A percentile compares a stretch with the other conserved stretches of the same genome.
These are phyloP conservation scores for Molossus molossus DNA, from an alignment of 2,797 vertebrate genomes.

Conservation along the genomic window DNA sequence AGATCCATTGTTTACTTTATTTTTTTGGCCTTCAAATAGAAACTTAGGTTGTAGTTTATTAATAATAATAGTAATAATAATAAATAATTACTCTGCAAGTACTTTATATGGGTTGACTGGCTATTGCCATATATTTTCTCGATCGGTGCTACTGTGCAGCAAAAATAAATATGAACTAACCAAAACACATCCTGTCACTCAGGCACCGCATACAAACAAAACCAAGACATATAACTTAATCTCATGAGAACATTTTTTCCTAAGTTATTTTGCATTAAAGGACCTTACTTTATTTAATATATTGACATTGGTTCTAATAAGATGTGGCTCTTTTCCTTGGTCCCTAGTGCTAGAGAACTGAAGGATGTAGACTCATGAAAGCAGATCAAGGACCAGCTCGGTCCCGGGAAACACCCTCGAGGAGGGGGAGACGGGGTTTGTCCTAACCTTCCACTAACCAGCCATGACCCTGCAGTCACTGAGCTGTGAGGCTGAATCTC, in stretches of 20 bases:
- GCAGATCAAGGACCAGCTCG: neutral
- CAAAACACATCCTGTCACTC: neutral
- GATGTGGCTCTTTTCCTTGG: neutral
- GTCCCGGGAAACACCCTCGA: neutral
- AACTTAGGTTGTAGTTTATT: neutral
- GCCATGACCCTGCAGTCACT: neutral
- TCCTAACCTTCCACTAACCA: neutral
- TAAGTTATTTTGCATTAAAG: neutral
- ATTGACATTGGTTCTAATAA: neutral
- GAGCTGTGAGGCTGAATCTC: neutral
- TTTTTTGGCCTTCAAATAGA: neutral
- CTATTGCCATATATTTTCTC: neutral
- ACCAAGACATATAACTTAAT: neutral
- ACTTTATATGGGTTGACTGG: neutral
- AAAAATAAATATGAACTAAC: neutral
- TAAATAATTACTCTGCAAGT: neutral
- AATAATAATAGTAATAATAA: neutral
- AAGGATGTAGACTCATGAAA: neutral
- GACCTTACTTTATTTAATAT: neutral
- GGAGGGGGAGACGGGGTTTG: neutral
- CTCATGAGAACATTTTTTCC: neutral
- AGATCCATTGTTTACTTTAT: neutral
- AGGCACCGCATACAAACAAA: neutral
- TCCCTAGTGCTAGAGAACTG: neutral
- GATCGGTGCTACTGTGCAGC: neutral